Evolutionary conservation across 2,888 invertebrate species (phyloP).

Genomic region (Trypoxylon attenuatum): DNA sequence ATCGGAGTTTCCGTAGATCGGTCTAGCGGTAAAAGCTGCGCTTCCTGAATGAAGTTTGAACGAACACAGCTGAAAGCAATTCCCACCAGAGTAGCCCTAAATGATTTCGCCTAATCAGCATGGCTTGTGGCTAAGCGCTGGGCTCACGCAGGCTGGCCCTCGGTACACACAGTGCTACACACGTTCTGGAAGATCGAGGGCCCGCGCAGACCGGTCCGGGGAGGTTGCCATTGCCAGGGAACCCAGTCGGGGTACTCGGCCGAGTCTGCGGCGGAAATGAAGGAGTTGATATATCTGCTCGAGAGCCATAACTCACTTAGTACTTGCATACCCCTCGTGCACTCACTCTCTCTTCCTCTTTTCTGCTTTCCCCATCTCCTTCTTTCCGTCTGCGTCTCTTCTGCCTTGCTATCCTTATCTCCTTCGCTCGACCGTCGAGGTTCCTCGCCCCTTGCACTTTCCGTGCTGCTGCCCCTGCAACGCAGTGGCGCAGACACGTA

Average conservation of each 20-base stretch:
- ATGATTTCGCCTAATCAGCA: neutral
- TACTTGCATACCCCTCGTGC: constrained; percentile 60
- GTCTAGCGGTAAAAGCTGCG: no score
- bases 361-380: constrained; percentile 1
- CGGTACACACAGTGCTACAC: constrained; percentile 34
- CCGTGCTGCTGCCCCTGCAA: constrained; percentile 16
- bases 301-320: constrained; percentile 71
- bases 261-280: constrained; percentile 72
- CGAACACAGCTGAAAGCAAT: no score
- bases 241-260: constrained; percentile 51
- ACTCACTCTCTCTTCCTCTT: constrained; percentile 8
- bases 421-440: constrained; percentile 19
- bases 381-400: constrained; percentile 3
- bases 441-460: constrained; percentile 29
- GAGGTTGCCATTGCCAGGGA: constrained; percentile 30
- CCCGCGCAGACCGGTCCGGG: constrained; percentile 34
- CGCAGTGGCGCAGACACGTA: constrained; percentile 22
- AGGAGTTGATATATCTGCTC: constrained; percentile 72
- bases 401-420: constrained; percentile 1
- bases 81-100: no score
- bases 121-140: neutral
- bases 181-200: constrained; percentile 36
- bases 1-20: no score
- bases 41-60: no score
- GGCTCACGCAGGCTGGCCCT: constrained; percentile 5